phyloP scores from a whole-genome alignment of 1,140 invertebrate species.

The Diprion similis region DNA sequence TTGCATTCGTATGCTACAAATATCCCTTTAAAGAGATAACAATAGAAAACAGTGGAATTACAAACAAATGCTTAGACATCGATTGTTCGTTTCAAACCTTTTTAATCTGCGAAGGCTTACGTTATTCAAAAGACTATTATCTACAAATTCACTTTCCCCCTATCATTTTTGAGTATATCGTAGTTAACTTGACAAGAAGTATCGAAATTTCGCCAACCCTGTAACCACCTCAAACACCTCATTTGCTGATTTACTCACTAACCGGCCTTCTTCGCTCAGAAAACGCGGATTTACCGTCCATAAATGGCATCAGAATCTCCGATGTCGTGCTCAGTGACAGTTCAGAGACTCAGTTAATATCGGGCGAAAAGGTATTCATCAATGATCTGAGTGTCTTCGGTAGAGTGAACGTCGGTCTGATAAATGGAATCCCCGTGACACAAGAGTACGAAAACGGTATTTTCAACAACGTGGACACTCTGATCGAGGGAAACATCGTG shows the following conservation, averaged over 20 bases:
- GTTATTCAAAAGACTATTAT: no score
- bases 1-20: no score
- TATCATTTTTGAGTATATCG: background rate
- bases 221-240: no score
- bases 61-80: no score
- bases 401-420: slow-evolving; percentile 23
- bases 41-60: no score
- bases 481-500: slow-evolving; percentile 46
- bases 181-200: no score
- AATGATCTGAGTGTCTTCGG: slow-evolving; percentile 34
- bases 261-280: slow-evolving; percentile 18
- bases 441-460: slow-evolving; percentile 33
- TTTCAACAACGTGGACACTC: slow-evolving; percentile 35
- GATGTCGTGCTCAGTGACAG: slow-evolving; percentile 37
- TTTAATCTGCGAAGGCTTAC: no score
- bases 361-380: slow-evolving; percentile 39
- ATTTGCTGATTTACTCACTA: background rate
- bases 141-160: background rate
- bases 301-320: slow-evolving; percentile 38
- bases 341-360: slow-evolving; percentile 34
- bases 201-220: no score
- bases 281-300: slow-evolving; percentile 25
- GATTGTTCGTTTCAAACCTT: no score
- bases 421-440: slow-evolving; percentile 36
- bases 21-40: no score